Base-by-base conservation (phyloP, 2,113 vertebrate genomes). In the Psophia crepitans region DNA sequence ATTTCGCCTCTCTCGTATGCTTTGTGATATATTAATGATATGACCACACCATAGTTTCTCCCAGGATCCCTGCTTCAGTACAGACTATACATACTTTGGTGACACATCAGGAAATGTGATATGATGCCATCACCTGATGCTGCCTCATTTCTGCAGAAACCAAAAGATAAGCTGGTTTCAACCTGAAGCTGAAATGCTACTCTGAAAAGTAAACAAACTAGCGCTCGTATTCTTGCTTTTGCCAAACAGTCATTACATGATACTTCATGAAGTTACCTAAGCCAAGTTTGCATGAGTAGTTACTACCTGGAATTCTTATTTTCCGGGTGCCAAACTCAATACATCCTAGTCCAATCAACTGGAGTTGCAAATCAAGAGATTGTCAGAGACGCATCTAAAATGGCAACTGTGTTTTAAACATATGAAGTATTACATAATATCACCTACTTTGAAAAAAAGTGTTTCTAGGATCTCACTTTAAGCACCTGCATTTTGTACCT, bases 281-380 rank as follows among this genome's bases (percentile, higher is more conserved):
- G 56, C 94, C 93, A 96, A 89, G 94, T 96, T 96, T 94, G 60
- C 94, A 95, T 90, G 95, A 96, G 95, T 80, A 83, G 96, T 97
- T 97, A 97, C 96, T 96, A 96, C 95, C 95, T 96, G 94, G 95
- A 96, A 97, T 97, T 96, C 96, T 96, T 96, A 96, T 95, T 97
- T 97, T 95, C 95, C 94, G 91, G 94, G 93, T 97, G 95, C 96
- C 96, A 97, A 96, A 97, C 96, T 97, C 96, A 97, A 95, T 96
- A 97, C 96, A 97, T 96, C 96, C 95, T 94, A 97, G 95, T 95
- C 96, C 95, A 96, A 96, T 90, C 96, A 97, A 96, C 91, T 95
- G 95, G 95, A 97, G 95, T 95, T 96, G 94, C 96, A 97, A 97
- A 96, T 95, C 95, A 96, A 96, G 95, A 96, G 89, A 96, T 91